Evolutionary conservation across 2,113 vertebrate species (phyloP).

Genomic region (Poeciliopsis prolifica): DNA sequence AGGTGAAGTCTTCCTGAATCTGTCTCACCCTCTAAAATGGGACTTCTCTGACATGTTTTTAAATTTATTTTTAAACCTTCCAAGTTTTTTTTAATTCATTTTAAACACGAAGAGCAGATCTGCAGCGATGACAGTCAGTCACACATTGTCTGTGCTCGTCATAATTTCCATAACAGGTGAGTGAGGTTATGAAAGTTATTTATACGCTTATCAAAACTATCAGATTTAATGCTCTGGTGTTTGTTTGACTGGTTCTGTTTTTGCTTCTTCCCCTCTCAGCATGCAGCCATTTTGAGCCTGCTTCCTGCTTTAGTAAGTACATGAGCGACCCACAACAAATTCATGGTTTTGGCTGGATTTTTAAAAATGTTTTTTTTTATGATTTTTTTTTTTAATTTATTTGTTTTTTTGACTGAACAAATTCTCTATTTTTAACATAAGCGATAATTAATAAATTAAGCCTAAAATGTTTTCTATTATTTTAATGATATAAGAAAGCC

Average conservation of each 20-base stretch:
- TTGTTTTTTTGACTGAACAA: not conserved
- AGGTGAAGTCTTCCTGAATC: slow-evolving; percentile 64
- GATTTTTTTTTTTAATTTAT: not conserved
- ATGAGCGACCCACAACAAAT: not conserved
- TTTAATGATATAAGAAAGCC: not conserved
- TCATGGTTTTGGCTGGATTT: not conserved
- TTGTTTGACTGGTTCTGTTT: slow-evolving; percentile 7
- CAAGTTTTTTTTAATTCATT: slow-evolving; percentile 16
- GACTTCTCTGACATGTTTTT: slow-evolving; percentile 44
- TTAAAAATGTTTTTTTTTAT: not conserved
- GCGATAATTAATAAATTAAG: not conserved
- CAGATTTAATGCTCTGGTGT: not conserved
- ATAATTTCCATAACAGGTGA: slow-evolving; percentile 66
- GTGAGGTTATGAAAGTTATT: slow-evolving; percentile 7
- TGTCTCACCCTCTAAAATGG: slow-evolving; percentile 49
- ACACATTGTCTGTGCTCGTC: slow-evolving; percentile 48
- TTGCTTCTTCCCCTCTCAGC: slow-evolving; percentile 51
- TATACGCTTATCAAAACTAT: not conserved
- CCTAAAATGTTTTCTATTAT: not conserved
- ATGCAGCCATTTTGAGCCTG: slow-evolving; percentile 56
- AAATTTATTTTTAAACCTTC: not conserved
- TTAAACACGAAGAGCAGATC: slow-evolving; percentile 7
- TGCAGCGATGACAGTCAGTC: slow-evolving; percentile 60
- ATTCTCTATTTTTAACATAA: not conserved
- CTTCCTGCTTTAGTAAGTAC: slow-evolving; percentile 68